Base-by-base conservation (phyloP, 1,140 invertebrate genomes). In the Drosophila subpulchrella region DNA sequence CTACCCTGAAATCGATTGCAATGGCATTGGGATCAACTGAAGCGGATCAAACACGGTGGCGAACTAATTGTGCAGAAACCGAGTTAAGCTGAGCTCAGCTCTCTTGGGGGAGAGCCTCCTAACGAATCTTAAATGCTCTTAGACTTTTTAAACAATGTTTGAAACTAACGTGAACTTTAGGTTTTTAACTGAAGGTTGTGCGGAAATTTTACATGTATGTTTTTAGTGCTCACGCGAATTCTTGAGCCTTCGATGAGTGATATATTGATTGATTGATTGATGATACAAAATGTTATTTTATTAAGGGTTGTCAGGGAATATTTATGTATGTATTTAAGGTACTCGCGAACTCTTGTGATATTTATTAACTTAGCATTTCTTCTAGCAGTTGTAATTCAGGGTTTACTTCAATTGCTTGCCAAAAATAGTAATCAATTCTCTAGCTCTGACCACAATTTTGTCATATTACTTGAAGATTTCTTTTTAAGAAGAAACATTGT, bases 11-110 rank as follows among this genome's bases (percentile, higher is more conserved):
- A 62, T 57, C 63, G 54, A 79, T 67, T 36, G 46, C 42, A 61
- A 55, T 76, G 56, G 56, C 73, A 60, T 77, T 76, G 71, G 63
- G 17, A 50, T 46, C 47, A 47, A 82, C 41, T 41, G 44, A 76
- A 32, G 44, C 54, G 58, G 46, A 42, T 46, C 38, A 66, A 66
- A 41, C 38, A 34, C 46, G 60, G 71, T 71, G 75, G 63, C 48
- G 61, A 89, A 84, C 84, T 80, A 88, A 88, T 88, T 89, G 84
- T 77, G 84, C 84, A 83, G 84, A 88, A 88, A 81, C 46, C 41
- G 54, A 72, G 62, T 30, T 46, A 34, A 63, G 30, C 54, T 38
- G 13, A 38, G 38, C 38, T 36, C 36, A 47, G 60, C 30, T 15
- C 17, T 47, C 30, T 15, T 17, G 6, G 27, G 24, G 27, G 53